A percentile compares a stretch with the other conserved stretches of the same genome.
Conservation (phyloP, 2,113 vertebrate genomes). For the Catharus bicknelli region DNA sequence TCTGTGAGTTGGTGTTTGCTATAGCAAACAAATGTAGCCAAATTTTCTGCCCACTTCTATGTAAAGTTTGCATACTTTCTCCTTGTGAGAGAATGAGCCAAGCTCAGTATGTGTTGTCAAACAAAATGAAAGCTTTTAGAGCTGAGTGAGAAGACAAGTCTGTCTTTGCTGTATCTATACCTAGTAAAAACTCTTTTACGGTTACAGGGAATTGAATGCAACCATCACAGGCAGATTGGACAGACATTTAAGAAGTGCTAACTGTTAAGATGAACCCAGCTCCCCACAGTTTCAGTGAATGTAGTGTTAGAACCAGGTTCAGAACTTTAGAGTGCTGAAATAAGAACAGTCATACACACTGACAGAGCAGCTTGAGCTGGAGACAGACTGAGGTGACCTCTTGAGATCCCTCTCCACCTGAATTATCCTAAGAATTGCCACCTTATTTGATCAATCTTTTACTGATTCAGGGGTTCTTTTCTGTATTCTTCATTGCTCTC, state of each 20-base stretch:
- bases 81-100: background rate
- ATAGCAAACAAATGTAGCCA: background rate
- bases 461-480: background rate
- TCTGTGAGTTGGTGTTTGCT: background rate
- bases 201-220: background rate
- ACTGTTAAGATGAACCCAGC: background rate
- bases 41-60: constrained; percentile 17
- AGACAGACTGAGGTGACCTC: background rate
- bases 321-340: background rate
- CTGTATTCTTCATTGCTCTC: background rate
- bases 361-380: background rate
- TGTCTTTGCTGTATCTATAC: background rate
- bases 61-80: constrained; percentile 4
- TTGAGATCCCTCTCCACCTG: background rate
- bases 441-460: background rate
- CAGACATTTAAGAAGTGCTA: background rate
- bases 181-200: background rate
- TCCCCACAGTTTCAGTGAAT: background rate
- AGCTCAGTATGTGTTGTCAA: background rate
- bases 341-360: background rate
- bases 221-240: background rate
- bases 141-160: background rate
- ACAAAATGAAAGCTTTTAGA: background rate
- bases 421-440: background rate
- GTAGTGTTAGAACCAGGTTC: background rate